phyloP scores from a whole-genome alignment of 2,888 invertebrate species.

The Colletes collaris region DNA sequence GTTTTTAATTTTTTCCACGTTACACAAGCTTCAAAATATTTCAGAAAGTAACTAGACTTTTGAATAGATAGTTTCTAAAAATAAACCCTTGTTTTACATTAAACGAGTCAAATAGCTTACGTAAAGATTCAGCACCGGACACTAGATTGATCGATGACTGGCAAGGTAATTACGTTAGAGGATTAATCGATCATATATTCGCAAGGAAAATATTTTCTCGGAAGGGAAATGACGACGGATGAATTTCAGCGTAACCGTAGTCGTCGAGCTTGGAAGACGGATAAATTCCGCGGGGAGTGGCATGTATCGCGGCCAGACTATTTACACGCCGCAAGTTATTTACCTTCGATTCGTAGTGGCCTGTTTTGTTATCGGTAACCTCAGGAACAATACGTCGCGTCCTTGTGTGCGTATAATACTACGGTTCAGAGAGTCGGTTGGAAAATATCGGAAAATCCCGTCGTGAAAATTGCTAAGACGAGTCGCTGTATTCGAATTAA shows the following conservation, averaged over 20 bases:
- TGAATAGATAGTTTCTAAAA: no score
- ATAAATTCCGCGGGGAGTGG: slow-evolving; percentile 19
- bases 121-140: no score
- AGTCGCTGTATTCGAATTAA: slow-evolving; percentile 12
- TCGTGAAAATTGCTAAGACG: slow-evolving; percentile 1
- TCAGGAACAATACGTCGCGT: slow-evolving; percentile 3
- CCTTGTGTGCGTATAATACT: neutral
- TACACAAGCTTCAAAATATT: no score
- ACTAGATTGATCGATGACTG: neutral
- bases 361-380: slow-evolving; percentile 27
- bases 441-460: slow-evolving; percentile 5
- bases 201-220: slow-evolving; percentile 5
- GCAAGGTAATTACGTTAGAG: slow-evolving; percentile 13
- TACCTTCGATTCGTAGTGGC: slow-evolving; percentile 16
- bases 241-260: slow-evolving; percentile 6
- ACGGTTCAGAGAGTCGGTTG: neutral
- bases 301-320: slow-evolving; percentile 19
- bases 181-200: neutral
- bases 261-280: slow-evolving; percentile 7
- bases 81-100: no score
- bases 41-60: no score
- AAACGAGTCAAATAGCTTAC: no score
- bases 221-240: neutral
- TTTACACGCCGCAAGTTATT: slow-evolving; percentile 40
- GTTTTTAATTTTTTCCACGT: no score